Evolutionary conservation across 2,888 invertebrate species (phyloP).

Genomic region (Epistrophe grossulariae): DNA sequence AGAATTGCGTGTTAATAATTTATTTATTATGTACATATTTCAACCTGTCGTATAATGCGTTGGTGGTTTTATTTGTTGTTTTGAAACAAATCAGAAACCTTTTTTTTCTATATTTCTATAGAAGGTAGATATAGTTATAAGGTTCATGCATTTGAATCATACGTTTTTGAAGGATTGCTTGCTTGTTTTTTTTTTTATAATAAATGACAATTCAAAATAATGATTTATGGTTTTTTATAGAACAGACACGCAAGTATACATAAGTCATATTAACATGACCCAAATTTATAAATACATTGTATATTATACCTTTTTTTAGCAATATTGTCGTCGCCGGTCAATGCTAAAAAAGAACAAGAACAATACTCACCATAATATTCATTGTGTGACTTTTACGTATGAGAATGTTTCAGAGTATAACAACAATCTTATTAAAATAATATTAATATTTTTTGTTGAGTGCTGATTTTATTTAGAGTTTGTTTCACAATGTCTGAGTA

Average conservation of each 20-base stretch:
- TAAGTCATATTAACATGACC: conserved; percentile 13
- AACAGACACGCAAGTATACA: conserved; percentile 2
- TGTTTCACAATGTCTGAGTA: too few species aligned
- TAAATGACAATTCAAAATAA: conserved; percentile 22
- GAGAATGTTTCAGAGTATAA: too few species aligned
- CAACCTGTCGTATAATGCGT: conserved; percentile 33
- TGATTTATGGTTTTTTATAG: not conserved
- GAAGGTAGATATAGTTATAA: not conserved
- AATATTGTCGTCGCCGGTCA: too few species aligned
- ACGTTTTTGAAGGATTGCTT: conserved; percentile 14
- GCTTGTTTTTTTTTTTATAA: conserved; percentile 2
- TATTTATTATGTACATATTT: not conserved
- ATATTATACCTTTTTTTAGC: not conserved
- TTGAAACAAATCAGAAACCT: conserved; percentile 47
- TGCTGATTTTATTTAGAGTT: too few species aligned
- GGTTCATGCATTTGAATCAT: not conserved
- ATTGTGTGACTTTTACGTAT: too few species aligned
- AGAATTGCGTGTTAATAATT: conserved; percentile 63
- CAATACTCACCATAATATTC: too few species aligned
- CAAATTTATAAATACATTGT: conserved; percentile 3
- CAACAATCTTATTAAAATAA: too few species aligned
- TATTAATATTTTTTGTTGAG: too few species aligned
- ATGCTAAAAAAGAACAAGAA: too few species aligned
- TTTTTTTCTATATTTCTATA: conserved; percentile 2
- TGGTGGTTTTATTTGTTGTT: conserved; percentile 22